Evolutionary conservation across 2,113 vertebrate genomes (phyloP).

Genomic region (Psittacula cyanocephala): DNA sequence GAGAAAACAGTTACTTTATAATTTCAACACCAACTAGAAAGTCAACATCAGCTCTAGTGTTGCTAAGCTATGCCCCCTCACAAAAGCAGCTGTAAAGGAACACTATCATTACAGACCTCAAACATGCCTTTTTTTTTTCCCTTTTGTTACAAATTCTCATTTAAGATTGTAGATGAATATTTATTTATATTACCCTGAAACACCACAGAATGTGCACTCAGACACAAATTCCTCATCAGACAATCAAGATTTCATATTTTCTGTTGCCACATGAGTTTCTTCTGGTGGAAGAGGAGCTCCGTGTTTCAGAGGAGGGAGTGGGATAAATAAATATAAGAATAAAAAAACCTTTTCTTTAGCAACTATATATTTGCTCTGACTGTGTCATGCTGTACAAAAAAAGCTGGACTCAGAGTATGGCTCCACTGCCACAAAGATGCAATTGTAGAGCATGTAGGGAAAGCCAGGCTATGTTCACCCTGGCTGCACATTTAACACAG

Average conservation of each 20-base stretch:
- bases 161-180: not conserved
- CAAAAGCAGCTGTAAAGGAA: slow-evolving; percentile 32
- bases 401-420: not conserved
- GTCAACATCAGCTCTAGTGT: not conserved
- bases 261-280: not conserved
- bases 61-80: not conserved
- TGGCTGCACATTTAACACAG: not conserved
- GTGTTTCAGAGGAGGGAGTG: not conserved
- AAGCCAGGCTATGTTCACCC: not conserved
- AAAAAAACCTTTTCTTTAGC: not conserved
- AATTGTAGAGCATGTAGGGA: not conserved
- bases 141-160: not conserved
- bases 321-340: not conserved
- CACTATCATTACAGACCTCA: not conserved
- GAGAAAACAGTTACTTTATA: not conserved
- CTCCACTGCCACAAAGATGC: not conserved
- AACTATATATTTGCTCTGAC: not conserved
- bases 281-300: not conserved
- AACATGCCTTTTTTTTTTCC: not conserved
- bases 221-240: not conserved
- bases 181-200: slow-evolving; percentile 1
- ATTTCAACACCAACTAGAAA: slow-evolving; percentile 5
- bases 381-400: not conserved
- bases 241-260: not conserved
- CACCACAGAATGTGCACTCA: not conserved